Conservation (phyloP, 2,888 invertebrate species). For the Pachycephus smyrnensis region DNA sequence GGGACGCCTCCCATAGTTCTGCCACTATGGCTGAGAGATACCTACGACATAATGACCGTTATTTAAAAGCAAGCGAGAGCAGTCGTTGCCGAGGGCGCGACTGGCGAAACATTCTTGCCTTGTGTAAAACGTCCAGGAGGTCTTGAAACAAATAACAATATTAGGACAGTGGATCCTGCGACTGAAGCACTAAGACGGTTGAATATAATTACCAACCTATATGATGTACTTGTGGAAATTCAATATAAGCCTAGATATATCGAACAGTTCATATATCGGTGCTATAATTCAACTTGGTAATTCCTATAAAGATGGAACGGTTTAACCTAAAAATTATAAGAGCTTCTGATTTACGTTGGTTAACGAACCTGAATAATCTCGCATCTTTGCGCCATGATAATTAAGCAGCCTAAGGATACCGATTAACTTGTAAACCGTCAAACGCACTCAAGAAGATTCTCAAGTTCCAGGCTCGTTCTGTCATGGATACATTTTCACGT, state of each 20-base stretch:
- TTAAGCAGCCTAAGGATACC: not conserved
- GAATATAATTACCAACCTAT: not conserved
- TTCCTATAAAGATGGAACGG: not conserved
- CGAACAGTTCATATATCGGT: not conserved
- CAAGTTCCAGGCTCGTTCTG: not conserved
- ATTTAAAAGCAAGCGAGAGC: constrained; percentile 48
- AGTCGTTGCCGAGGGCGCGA: constrained; percentile 41
- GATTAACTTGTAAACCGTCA: constrained; percentile 8
- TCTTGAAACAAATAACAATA: constrained; percentile 26
- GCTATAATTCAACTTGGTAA: not conserved
- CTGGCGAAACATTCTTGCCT: constrained; percentile 42
- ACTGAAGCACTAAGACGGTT: not conserved
- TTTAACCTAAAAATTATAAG: not conserved
- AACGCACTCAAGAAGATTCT: not conserved
- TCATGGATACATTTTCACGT: not conserved
- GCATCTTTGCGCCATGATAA: not conserved
- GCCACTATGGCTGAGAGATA: constrained; percentile 27
- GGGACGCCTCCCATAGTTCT: constrained; percentile 20
- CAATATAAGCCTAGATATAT: not conserved
- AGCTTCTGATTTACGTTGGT: not conserved
- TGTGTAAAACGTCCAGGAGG: constrained; percentile 42
- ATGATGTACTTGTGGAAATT: not conserved
- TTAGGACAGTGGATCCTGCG: not conserved
- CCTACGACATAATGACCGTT: constrained; percentile 50
- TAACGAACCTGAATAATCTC: not conserved